Evolutionary conservation across 1,140 invertebrate species (phyloP).

Genomic region (Rhysida immarginata): DNA sequence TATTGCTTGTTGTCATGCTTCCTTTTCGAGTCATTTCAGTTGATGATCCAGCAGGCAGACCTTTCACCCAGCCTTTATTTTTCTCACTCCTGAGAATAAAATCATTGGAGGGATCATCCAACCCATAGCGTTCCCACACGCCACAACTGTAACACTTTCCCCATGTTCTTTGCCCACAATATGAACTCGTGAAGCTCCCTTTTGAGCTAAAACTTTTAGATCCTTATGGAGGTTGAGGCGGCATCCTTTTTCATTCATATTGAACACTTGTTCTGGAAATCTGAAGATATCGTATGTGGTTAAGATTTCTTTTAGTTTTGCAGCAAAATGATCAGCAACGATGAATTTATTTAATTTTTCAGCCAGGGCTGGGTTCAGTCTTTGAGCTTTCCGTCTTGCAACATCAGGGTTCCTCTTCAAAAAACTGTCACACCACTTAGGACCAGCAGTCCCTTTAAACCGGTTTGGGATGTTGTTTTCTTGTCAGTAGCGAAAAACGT

Average conservation of each 20-base stretch:
- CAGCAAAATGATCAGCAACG: conserved; percentile 13
- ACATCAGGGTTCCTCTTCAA: conserved; percentile 11
- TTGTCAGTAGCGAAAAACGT: background rate
- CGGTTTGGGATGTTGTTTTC: background rate
- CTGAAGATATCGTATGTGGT: conserved; percentile 18
- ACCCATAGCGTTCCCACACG: conserved; percentile 26
- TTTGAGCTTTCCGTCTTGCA: conserved; percentile 21
- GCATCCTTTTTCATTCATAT: conserved; percentile 32
- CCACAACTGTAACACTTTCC: conserved; percentile 23
- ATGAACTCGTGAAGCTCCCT: conserved; percentile 27
- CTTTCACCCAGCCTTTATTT: conserved; percentile 20
- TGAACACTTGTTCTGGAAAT: conserved; percentile 24
- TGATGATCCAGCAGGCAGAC: conserved; percentile 2
- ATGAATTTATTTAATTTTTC: conserved; percentile 25
- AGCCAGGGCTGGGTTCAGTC: conserved; percentile 23
- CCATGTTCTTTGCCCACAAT: conserved; percentile 24
- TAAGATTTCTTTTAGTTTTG: conserved; percentile 20
- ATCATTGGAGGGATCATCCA: conserved; percentile 25
- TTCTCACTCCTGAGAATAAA: conserved; percentile 26
- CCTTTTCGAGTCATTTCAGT: conserved; percentile 21
- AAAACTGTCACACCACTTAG: conserved; percentile 19
- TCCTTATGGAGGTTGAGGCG: conserved; percentile 25
- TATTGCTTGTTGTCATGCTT: conserved; percentile 21
- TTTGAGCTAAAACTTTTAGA: conserved; percentile 23
- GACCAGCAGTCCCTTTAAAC: conserved; percentile 16